These are phyloP conservation scores for Talpa occidentalis DNA, from an alignment of 2,113 vertebrate species.

Conservation along the genomic window DNA sequence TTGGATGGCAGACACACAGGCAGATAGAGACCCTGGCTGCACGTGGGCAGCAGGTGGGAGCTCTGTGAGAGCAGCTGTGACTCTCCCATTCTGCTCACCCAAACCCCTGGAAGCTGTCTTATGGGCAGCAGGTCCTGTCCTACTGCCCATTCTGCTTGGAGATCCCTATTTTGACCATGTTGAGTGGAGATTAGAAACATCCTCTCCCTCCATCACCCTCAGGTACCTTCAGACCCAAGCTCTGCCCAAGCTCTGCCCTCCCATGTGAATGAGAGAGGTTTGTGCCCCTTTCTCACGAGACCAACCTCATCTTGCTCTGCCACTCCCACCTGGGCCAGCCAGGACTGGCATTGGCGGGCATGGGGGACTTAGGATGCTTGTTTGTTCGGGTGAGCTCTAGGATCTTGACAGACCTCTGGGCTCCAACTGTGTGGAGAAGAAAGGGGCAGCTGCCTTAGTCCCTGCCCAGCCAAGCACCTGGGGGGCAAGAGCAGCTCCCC, in stretches of 20 bases:
- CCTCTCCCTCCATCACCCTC: not conserved
- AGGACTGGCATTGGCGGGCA: not conserved
- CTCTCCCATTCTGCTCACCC: not conserved
- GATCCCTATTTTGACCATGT: not conserved
- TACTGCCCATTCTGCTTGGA: not conserved
- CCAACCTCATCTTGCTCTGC: not conserved
- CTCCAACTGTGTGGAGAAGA: not conserved
- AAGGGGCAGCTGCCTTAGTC: not conserved
- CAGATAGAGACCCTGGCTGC: not conserved
- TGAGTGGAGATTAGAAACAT: not conserved
- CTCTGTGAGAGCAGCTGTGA: not conserved
- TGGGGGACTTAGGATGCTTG: not conserved
- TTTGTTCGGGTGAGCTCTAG: not conserved
- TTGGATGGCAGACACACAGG: not conserved
- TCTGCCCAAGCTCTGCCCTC: not conserved
- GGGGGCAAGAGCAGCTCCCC: not conserved
- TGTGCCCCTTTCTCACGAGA: not conserved
- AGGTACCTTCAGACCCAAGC: not conserved
- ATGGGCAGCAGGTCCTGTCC: not conserved
- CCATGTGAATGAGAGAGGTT: accelerated
- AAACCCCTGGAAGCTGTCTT: not conserved
- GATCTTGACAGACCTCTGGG: not conserved
- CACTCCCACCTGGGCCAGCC: not conserved
- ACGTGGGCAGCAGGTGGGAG: not conserved
- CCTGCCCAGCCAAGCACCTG: not conserved